Conservation (phyloP, 2,797 vertebrate genomes). For the Luscinia luscinia region DNA sequence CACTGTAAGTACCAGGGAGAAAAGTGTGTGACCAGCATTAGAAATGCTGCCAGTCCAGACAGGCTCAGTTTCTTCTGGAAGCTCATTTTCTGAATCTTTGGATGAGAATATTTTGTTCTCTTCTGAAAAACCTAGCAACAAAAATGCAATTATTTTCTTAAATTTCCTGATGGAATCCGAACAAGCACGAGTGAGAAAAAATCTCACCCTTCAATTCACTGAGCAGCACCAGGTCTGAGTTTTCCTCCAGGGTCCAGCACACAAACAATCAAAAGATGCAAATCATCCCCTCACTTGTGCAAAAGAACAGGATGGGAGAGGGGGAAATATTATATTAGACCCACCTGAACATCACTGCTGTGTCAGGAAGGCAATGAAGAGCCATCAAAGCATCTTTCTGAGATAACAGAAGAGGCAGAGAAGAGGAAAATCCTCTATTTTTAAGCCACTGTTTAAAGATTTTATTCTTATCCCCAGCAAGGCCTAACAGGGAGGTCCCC, state of each 20-base stretch:
- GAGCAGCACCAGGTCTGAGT: background rate
- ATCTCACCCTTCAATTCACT: background rate
- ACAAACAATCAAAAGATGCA: background rate
- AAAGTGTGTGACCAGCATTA: background rate
- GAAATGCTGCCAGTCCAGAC: background rate
- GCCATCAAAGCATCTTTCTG: background rate
- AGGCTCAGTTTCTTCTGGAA: background rate
- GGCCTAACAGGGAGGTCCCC: background rate
- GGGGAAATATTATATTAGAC: accelerated
- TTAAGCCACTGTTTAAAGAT: background rate
- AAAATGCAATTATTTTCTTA: background rate
- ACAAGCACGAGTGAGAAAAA: background rate
- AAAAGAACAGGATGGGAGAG: background rate
- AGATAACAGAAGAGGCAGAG: background rate
- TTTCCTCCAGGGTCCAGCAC: background rate
- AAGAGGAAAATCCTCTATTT: background rate
- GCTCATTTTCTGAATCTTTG: background rate
- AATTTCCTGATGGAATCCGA: background rate
- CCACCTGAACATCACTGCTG: background rate
- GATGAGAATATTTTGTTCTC: background rate
- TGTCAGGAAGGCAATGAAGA: background rate
- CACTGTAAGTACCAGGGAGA: background rate
- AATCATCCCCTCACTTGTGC: background rate
- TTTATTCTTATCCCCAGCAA: background rate
- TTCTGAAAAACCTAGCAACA: background rate